phyloP scores from a whole-genome alignment of 2,888 invertebrate species.

The Netelia inedita region DNA sequence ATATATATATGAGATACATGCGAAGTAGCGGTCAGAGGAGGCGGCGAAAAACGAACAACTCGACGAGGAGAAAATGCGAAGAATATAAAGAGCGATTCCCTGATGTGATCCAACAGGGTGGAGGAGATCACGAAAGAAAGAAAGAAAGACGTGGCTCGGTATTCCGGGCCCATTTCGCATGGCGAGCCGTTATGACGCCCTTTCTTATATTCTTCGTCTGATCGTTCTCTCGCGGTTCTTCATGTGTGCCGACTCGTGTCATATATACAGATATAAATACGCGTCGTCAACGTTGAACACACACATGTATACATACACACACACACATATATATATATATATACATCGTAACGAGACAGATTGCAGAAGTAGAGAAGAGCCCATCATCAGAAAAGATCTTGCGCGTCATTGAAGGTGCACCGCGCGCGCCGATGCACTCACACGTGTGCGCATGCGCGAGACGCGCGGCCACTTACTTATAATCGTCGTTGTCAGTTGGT shows the following conservation, averaged over 20 bases:
- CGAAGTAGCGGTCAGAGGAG: constrained; percentile 59
- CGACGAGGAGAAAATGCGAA: constrained; percentile 71
- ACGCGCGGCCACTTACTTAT: constrained; percentile 73
- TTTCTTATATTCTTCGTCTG: constrained; percentile 64
- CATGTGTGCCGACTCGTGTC: constrained; percentile 39
- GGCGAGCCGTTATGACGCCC: constrained; percentile 73
- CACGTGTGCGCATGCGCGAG: constrained; percentile 29
- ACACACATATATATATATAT: not conserved
- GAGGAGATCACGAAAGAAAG: constrained; percentile 16
- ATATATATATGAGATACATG: constrained; percentile 64
- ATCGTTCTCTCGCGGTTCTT: constrained; percentile 43
- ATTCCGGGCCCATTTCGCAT: constrained; percentile 69
- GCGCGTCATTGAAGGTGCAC: constrained; percentile 40
- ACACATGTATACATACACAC: not conserved
- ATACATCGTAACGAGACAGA: not conserved
- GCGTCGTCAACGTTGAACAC: not conserved
- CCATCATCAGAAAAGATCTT: constrained; percentile 54
- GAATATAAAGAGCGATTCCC: constrained; percentile 56
- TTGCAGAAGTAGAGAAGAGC: constrained; percentile 26
- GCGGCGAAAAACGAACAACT: constrained; percentile 73
- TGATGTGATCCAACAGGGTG: constrained; percentile 50
- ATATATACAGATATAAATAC: not conserved
- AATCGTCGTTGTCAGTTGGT: constrained; percentile 78
- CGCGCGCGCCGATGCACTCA: constrained; percentile 7
- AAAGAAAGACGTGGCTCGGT: constrained; percentile 60